phyloP scores from a whole-genome alignment of 2,797 vertebrate genomes.

The Aldrovandia affinis region DNA sequence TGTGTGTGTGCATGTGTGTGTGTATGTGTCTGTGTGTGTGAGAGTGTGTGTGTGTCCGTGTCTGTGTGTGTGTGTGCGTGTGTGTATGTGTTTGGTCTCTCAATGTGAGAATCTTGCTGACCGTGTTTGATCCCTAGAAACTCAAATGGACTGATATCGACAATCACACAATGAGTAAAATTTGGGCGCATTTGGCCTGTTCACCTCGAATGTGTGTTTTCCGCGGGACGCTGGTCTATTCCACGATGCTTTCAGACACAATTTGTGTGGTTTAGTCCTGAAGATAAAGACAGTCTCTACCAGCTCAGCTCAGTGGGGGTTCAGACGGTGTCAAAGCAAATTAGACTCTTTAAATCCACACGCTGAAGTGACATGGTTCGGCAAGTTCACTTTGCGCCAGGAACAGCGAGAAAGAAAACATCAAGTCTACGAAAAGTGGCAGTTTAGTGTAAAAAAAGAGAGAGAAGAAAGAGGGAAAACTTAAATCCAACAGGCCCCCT shows the following conservation, averaged over 20 bases:
- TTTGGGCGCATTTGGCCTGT: not conserved
- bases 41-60: no score
- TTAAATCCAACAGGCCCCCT: slow-evolving; percentile 57
- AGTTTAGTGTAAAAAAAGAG: slow-evolving; percentile 36
- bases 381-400: slow-evolving; percentile 35
- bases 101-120: not conserved
- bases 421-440: slow-evolving; percentile 60
- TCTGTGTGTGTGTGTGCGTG: not conserved
- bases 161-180: not conserved
- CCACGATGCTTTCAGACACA: not conserved
- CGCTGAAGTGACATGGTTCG: slow-evolving; percentile 34
- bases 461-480: slow-evolving; percentile 37
- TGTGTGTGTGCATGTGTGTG: not conserved
- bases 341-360: slow-evolving; percentile 25
- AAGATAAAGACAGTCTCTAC: slow-evolving; percentile 14
- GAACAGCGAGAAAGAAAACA: slow-evolving; percentile 43
- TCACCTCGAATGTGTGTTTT: slow-evolving; percentile 5
- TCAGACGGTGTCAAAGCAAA: slow-evolving; percentile 30
- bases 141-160: not conserved
- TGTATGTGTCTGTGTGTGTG: not conserved
- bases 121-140: not conserved
- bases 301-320: slow-evolving; percentile 14
- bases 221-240: not conserved
- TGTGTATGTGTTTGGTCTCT: not conserved
- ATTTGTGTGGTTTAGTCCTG: not conserved